Evolutionary conservation across 2,797 vertebrate genomes (phyloP).

Genomic region (Nasua narica): DNA sequence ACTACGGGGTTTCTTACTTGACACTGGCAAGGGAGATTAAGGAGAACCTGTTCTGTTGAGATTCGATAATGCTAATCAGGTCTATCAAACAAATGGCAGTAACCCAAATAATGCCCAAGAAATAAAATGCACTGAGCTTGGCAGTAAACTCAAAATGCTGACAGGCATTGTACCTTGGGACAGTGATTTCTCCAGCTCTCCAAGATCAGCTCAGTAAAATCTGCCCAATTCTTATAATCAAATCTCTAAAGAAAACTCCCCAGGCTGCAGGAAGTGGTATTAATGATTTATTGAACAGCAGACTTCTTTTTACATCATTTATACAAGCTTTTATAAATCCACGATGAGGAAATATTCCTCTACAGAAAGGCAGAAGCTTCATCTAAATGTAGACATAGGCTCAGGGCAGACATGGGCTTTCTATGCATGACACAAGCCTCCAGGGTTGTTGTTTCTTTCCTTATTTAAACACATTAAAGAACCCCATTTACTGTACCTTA

Average conservation of each 20-base stretch:
- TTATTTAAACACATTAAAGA: background rate
- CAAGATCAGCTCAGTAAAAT: background rate
- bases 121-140: background rate
- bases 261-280: background rate
- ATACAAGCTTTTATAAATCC: background rate
- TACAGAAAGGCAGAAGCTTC: background rate
- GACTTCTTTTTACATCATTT: constrained; percentile 36
- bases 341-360: background rate
- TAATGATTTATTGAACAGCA: background rate
- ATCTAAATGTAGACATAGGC: background rate
- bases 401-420: background rate
- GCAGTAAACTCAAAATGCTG: background rate
- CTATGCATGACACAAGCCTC: background rate
- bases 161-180: background rate
- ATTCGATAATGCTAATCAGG: background rate
- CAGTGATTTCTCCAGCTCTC: background rate
- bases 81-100: background rate
- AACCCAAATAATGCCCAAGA: background rate
- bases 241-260: constrained; percentile 14
- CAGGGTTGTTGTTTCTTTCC: background rate
- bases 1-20: constrained; percentile 91
- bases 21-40: constrained; percentile 84
- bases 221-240: background rate
- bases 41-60: background rate
- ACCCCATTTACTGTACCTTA: background rate